phyloP scores from a whole-genome alignment of 2,888 invertebrate genomes.

The Machimus rusticus region DNA sequence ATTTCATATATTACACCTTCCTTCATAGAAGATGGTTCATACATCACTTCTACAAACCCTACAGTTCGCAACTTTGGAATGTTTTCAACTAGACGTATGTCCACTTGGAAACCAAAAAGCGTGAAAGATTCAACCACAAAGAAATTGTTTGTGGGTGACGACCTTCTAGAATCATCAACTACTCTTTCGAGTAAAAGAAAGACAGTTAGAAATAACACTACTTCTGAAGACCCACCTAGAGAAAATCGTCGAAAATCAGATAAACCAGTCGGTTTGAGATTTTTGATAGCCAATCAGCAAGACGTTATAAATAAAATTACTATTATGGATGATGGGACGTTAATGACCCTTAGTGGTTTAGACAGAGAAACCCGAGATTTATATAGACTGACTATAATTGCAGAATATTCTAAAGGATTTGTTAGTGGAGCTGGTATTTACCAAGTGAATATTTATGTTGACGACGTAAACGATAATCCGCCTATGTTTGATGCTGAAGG shows the following conservation, averaged over 20 bases:
- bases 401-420: constrained; percentile 76
- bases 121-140: not conserved
- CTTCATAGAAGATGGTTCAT: constrained; percentile 1
- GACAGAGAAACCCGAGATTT: constrained; percentile 78
- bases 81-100: constrained; percentile 33
- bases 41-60: not conserved
- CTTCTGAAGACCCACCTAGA: not conserved
- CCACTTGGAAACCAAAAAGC: constrained; percentile 44
- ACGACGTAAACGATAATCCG: constrained; percentile 87
- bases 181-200: not conserved
- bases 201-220: constrained; percentile 18
- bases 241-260: constrained; percentile 54
- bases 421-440: constrained; percentile 78
- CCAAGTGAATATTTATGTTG: constrained; percentile 80
- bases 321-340: constrained; percentile 78
- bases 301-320: constrained; percentile 82
- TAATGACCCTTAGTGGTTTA: constrained; percentile 78
- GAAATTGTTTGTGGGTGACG: not conserved
- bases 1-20: constrained; percentile 16
- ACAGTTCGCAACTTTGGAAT: not conserved
- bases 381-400: constrained; percentile 81
- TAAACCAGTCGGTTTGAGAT: constrained; percentile 67
- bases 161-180: not conserved
- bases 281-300: constrained; percentile 82
- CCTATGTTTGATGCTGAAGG: constrained; percentile 76